Conservation (phyloP, 1,140 invertebrate species). For the Chymomyza costata region DNA sequence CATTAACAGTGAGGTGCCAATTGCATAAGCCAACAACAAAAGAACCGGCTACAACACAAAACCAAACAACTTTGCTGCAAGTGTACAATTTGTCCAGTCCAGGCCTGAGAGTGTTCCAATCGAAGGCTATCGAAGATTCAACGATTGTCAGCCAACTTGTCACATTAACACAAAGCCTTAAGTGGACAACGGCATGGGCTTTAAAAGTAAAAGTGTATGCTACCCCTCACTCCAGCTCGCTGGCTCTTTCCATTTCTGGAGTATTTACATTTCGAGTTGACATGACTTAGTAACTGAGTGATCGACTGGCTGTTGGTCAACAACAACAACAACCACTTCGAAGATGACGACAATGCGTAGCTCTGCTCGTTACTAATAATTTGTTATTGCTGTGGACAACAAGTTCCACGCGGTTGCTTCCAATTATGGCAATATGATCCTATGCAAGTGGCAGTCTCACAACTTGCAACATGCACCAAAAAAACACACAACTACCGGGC, state of each 20-base stretch:
- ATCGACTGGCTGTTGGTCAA: constrained; percentile 47
- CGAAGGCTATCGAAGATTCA: constrained; percentile 7
- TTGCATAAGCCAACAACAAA: constrained; percentile 43
- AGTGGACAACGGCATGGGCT: constrained; percentile 23
- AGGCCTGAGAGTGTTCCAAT: too few relatives aligned
- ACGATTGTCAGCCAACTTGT: constrained; percentile 49
- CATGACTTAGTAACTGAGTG: constrained; percentile 65
- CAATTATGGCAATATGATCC: constrained; percentile 60
- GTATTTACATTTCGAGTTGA: constrained; percentile 62
- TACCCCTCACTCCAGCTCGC: too few relatives aligned
- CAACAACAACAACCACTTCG: constrained; percentile 8
- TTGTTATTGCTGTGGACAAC: constrained; percentile 43
- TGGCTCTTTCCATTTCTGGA: too few relatives aligned
- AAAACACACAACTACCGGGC: constrained; percentile 63
- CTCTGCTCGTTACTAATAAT: constrained; percentile 42
- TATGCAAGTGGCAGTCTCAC: too few relatives aligned
- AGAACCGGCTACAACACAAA: constrained; percentile 7
- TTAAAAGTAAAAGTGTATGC: constrained; percentile 66
- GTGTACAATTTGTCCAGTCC: constrained; percentile 28
- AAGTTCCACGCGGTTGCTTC: constrained; percentile 64
- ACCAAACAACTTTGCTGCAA: not conserved
- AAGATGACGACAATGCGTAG: constrained; percentile 6
- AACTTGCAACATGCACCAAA: constrained; percentile 59
- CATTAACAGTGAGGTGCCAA: constrained; percentile 67
- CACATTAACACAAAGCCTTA: constrained; percentile 61